These are phyloP conservation scores for Selenia dentaria DNA, from an alignment of 2,888 invertebrate genomes.

Conservation along the genomic window DNA sequence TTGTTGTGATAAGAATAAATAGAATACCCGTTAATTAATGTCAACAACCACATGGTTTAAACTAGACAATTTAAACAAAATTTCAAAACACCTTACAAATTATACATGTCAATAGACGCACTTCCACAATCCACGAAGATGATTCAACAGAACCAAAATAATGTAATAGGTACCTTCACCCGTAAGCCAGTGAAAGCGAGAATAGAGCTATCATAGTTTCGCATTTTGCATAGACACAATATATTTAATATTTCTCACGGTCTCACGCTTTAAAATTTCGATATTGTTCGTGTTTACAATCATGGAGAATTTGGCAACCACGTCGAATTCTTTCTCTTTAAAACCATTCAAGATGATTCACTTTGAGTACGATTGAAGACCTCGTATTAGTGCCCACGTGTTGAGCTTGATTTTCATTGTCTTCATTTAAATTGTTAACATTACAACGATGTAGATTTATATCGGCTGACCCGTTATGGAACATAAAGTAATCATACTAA, in stretches of 20 bases:
- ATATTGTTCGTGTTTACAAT: conserved; percentile 38
- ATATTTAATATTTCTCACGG: conserved; percentile 61
- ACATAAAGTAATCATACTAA: conserved; percentile 4
- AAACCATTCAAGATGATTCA: background rate
- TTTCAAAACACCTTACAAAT: too few species aligned
- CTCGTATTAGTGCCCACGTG: background rate
- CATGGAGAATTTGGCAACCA: conserved; percentile 20
- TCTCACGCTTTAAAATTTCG: conserved; percentile 48
- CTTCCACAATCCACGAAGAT: too few species aligned
- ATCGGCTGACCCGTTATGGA: background rate
- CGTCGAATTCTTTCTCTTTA: conserved; percentile 14
- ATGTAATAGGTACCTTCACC: conserved; percentile 26
- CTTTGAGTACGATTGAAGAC: background rate
- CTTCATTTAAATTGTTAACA: background rate
- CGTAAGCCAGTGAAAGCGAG: conserved; percentile 72
- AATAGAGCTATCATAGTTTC: conserved; percentile 44
- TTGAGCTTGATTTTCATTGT: background rate
- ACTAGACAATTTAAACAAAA: too few species aligned
- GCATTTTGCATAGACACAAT: conserved; percentile 38
- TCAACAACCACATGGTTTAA: too few species aligned
- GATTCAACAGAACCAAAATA: too few species aligned
- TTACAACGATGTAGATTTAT: conserved; percentile 1
- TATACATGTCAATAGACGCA: too few species aligned
- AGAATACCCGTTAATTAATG: too few species aligned
- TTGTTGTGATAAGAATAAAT: too few species aligned